Conservation (phyloP, 2,888 invertebrate genomes). For the Unio delphinus region DNA sequence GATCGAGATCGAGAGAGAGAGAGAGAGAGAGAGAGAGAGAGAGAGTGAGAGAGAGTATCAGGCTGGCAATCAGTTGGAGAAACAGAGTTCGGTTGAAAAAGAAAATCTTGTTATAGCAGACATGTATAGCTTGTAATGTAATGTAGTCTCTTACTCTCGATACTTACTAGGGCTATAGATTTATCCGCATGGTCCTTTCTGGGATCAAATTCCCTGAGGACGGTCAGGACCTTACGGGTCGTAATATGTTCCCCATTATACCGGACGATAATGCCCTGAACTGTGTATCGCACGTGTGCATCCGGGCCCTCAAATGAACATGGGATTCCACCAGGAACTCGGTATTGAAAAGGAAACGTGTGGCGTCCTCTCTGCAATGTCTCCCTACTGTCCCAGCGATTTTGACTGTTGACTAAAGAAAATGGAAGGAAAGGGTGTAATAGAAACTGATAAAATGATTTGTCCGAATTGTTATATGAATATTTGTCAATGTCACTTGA, state of each 20-base stretch:
- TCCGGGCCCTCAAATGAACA: conserved; percentile 65
- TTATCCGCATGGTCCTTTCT: conserved; percentile 43
- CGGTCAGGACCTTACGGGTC: conserved; percentile 55
- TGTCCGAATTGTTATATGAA: not conserved
- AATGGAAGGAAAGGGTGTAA: not conserved
- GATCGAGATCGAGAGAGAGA: too few species aligned
- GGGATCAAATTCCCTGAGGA: conserved; percentile 57
- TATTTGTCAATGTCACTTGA: too few species aligned
- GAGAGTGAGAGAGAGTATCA: too few species aligned
- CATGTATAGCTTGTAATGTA: not conserved
- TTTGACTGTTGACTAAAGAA: conserved; percentile 57
- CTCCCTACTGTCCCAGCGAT: conserved; percentile 62
- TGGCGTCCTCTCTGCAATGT: conserved; percentile 62
- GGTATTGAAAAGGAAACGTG: conserved; percentile 66
- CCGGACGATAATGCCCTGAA: conserved; percentile 59
- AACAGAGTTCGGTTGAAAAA: too few species aligned
- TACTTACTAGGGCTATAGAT: conserved; percentile 35
- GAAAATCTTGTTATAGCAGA: too few species aligned
- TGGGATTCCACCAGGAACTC: conserved; percentile 61
- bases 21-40: too few species aligned
- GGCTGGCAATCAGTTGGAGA: too few species aligned
- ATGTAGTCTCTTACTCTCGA: not conserved
- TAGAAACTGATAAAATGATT: not conserved
- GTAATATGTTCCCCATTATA: conserved; percentile 58
- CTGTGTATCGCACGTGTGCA: conserved; percentile 61